Percentiles rank a stretch among this genome's conserved stretches.
phyloP scores from a whole-genome alignment of 2,888 invertebrate species.

The Alcis repandata region DNA sequence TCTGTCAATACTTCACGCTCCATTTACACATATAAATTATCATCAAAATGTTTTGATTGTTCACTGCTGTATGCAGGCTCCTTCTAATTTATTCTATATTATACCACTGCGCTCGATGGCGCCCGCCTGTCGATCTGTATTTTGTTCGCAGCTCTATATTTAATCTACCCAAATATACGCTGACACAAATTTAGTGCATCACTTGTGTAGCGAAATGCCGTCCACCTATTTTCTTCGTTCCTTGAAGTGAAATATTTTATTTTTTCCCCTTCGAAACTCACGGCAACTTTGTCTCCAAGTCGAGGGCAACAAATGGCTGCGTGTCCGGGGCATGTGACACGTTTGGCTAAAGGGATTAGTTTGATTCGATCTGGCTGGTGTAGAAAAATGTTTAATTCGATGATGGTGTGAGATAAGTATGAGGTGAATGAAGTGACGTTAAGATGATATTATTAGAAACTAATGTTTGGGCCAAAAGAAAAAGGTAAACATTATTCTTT shows the following conservation, averaged over 20 bases:
- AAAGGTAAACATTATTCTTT: neutral
- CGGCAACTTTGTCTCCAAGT: conserved; percentile 75
- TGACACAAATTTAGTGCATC: neutral
- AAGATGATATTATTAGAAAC: neutral
- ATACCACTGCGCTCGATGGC: no score
- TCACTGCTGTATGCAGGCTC: no score
- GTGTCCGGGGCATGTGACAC: conserved; percentile 60
- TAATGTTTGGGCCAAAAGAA: neutral
- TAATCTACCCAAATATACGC: no score
- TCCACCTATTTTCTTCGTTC: neutral
- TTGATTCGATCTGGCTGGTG: conserved; percentile 39
- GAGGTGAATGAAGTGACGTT: neutral
- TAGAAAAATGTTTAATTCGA: neutral
- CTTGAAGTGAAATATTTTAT: conserved; percentile 79
- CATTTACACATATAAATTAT: no score
- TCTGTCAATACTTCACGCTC: no score
- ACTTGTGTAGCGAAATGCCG: neutral
- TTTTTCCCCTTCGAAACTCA: conserved; percentile 69
- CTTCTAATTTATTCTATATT: no score
- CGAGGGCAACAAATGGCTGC: conserved; percentile 69
- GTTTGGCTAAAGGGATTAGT: conserved; percentile 60
- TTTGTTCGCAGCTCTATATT: no score
- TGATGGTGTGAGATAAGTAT: neutral
- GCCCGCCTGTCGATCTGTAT: no score
- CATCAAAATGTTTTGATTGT: no score